These are phyloP conservation scores for Dicrurus megarhynchus DNA, from an alignment of 2,113 vertebrate genomes.

Conservation along the genomic window DNA sequence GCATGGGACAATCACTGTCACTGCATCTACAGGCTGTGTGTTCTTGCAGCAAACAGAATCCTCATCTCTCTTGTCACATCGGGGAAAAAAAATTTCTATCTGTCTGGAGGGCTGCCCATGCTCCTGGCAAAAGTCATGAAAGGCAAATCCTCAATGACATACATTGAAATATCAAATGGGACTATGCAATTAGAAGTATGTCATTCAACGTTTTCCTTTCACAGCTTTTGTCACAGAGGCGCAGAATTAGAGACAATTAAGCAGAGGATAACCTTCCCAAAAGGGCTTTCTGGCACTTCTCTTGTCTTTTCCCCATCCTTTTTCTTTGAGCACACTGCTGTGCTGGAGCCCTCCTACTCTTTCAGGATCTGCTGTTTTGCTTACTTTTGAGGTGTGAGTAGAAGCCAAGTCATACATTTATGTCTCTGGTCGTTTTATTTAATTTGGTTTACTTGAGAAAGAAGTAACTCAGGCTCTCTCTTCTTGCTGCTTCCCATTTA, in stretches of 20 bases:
- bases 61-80: not conserved
- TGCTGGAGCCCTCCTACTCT: not conserved
- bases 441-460: not conserved
- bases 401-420: not conserved
- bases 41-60: not conserved
- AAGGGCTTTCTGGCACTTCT: not conserved
- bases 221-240: not conserved
- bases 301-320: not conserved
- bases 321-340: not conserved
- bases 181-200: constrained; percentile 54
- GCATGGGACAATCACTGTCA: not conserved
- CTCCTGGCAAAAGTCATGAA: constrained; percentile 63
- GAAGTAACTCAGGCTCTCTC: not conserved
- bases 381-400: not conserved
- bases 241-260: constrained; percentile 24
- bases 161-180: constrained; percentile 68
- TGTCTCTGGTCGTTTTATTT: not conserved
- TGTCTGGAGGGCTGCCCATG: constrained; percentile 68
- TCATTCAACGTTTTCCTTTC: constrained; percentile 1
- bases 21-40: not conserved
- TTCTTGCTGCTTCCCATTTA: not conserved
- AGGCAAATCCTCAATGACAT: constrained; percentile 64
- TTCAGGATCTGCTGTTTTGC: not conserved
- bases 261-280: not conserved
- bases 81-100: not conserved